Evolutionary conservation across 2,113 vertebrate genomes (phyloP).

Genomic region (Leucosticte australis): DNA sequence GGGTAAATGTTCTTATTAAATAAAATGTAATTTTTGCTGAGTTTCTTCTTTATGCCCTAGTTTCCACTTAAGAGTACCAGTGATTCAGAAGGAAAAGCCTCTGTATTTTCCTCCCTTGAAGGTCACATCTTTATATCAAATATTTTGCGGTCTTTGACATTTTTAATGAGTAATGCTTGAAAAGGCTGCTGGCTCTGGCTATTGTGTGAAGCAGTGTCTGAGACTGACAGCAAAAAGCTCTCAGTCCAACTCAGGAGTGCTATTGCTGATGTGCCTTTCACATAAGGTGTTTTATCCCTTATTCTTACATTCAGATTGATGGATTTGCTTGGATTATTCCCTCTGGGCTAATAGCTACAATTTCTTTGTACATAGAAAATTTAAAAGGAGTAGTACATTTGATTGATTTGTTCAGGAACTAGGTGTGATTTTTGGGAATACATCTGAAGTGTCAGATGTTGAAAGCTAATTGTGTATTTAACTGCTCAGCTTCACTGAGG

Average conservation of each 20-base stretch:
- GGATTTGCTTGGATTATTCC: slow-evolving; percentile 35
- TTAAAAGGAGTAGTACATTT: slow-evolving; percentile 6
- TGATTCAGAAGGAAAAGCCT: not conserved
- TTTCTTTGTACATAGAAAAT: slow-evolving; percentile 19
- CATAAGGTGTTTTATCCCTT: not conserved
- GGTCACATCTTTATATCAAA: not conserved
- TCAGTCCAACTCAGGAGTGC: not conserved
- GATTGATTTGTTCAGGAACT: slow-evolving; percentile 46
- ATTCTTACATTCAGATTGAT: not conserved
- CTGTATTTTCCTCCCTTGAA: not conserved
- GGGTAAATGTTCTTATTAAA: not conserved
- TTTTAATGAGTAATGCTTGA: not conserved
- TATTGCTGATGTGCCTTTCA: not conserved
- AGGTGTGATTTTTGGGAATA: not conserved
- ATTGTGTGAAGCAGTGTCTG: not conserved
- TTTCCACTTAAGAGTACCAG: not conserved
- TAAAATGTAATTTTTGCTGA: not conserved
- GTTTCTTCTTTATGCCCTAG: not conserved
- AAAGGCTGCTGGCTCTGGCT: not conserved
- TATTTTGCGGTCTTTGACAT: not conserved
- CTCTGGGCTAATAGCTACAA: slow-evolving; percentile 28
- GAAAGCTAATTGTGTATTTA: not conserved
- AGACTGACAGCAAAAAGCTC: not conserved
- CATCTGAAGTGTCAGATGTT: not conserved
- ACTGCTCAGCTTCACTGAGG: not conserved